Conservation (phyloP, 2,888 invertebrate genomes). For the Tiliacea citrago region DNA sequence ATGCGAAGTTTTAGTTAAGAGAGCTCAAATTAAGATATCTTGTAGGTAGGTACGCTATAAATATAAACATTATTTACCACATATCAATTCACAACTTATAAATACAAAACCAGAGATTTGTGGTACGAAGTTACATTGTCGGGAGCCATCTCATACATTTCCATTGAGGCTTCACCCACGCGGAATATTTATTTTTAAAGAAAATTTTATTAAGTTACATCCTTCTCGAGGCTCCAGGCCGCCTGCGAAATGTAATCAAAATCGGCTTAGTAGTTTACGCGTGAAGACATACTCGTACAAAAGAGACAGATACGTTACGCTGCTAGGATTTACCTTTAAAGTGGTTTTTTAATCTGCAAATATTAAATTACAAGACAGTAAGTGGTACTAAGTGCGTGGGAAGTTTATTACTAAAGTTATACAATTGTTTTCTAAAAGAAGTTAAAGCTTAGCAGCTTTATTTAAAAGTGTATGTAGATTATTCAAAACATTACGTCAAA, state of each 20-base stretch:
- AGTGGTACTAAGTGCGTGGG: conserved; percentile 3
- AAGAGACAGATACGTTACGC: not conserved
- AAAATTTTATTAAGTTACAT: not conserved
- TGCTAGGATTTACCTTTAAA: not conserved
- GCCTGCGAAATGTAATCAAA: conserved; percentile 12
- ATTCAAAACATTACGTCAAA: not conserved
- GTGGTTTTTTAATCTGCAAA: not conserved
- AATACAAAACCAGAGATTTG: not conserved
- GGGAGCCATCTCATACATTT: not conserved
- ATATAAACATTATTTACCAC: not conserved
- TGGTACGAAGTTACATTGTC: not conserved
- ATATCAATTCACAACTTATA: not conserved
- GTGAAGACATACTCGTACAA: not conserved
- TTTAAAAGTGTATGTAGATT: conserved; percentile 1
- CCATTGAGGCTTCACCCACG: not conserved
- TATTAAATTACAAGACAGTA: not conserved
- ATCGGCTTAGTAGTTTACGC: conserved; percentile 9
- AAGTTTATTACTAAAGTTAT: not conserved
- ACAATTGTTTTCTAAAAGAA: conserved; percentile 5
- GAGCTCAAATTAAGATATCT: not conserved
- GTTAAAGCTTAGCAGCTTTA: not conserved
- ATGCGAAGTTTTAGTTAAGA: not conserved
- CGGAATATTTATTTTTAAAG: not conserved
- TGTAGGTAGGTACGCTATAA: not conserved
- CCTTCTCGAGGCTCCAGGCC: not conserved